Base-by-base conservation (phyloP, 2,113 vertebrate species). In the Ovis canadensis region DNA sequence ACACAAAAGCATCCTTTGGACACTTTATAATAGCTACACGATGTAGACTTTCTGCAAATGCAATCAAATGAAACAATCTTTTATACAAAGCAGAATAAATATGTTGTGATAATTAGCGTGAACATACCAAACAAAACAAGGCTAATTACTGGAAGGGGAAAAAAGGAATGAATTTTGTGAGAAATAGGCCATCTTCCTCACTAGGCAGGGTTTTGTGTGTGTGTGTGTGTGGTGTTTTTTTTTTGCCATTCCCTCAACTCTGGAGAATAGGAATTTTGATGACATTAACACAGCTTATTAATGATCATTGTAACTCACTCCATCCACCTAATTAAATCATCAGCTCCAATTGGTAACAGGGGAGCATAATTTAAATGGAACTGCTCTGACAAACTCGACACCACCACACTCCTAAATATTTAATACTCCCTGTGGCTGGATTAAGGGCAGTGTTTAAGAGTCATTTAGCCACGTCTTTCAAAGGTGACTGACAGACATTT, bases 291-390 rank as follows among this genome's bases (percentile, higher is more conserved):
- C 23, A 93, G n/a, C 64, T 91, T 98, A 62, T 96, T 98, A 98
- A 98, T 97, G 90, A 97, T 97, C 88, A 88, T 97, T 98, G 90
- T 98, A 98, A 97, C 62, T 71, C 97, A 96, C 77, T 98, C 67
- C 60, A 60, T 95, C 97, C 80, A 90, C 55, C 96, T 98, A 98
- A 98, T 98, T 97, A 97, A 97, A 92, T 98, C 95, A 96, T 27
- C 98, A 19, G 4, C 62, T 98, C 94, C 90, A 98, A 60, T 91
- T 95, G 98, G 90, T 98, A 95, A 97, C 97, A 96, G 31, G 80
- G 95, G 94, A 97, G 94, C 43, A 54, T 94, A 86, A 97, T 94
- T 97, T 95, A 97, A 71, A 92, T 96, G 50, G 88, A 89, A 88
- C 31, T 55, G 83, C 92, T 90, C 94, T 98, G 98, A 98, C 67